Conservation (phyloP, 2,797 vertebrate genomes). For the Simalia tracyae region DNA sequence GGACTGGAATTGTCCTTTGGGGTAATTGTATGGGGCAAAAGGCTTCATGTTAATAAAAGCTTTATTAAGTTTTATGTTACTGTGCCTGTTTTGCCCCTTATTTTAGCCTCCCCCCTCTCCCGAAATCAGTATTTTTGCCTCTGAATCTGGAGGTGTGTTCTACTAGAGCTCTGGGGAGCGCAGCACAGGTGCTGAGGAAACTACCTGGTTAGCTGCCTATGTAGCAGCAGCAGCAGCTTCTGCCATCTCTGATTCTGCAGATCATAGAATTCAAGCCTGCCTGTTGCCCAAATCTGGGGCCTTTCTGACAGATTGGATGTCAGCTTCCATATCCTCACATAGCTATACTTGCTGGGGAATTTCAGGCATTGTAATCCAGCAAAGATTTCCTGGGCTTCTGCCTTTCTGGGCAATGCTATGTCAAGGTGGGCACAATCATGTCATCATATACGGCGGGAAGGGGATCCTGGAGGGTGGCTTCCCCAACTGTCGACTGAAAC, state of each 20-base stretch:
- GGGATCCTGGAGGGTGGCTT: conserved; percentile 73
- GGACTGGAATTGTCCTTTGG: not conserved
- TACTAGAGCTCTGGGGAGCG: not conserved
- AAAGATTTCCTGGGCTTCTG: not conserved
- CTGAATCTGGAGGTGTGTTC: not conserved
- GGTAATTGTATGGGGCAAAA: not conserved
- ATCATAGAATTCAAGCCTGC: not conserved
- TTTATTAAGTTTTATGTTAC: not conserved
- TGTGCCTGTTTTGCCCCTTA: not conserved
- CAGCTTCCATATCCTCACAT: too few species aligned
- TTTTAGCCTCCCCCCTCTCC: not conserved
- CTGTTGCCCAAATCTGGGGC: not conserved
- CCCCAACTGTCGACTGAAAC: conserved; percentile 73
- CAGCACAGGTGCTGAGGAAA: not conserved
- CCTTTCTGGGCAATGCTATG: not conserved
- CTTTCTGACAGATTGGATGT: not conserved
- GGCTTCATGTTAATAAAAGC: not conserved
- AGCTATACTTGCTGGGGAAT: not conserved
- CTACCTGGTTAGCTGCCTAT: not conserved
- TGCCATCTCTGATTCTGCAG: not conserved
- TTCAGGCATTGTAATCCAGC: not conserved
- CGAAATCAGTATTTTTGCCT: not conserved
- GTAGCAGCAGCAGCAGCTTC: not conserved
- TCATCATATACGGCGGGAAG: conserved; percentile 52
- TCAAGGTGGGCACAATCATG: not conserved